phyloP scores from a whole-genome alignment of 2,113 vertebrate species.

The cattle (Bos taurus) region DNA sequence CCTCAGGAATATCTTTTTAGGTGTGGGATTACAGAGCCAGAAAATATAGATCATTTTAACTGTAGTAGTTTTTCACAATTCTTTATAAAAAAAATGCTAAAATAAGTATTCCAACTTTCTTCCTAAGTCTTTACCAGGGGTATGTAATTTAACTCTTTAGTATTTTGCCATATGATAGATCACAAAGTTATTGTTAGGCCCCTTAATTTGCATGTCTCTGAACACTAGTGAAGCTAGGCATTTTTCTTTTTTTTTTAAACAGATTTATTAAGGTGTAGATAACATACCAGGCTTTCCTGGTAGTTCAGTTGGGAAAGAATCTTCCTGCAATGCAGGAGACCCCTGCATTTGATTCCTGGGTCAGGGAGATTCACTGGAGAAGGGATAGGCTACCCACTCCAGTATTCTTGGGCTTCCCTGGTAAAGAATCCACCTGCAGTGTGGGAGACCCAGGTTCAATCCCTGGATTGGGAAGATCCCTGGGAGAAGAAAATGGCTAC shows the following conservation, averaged over 20 bases:
- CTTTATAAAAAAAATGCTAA: neutral
- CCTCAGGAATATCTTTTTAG: neutral
- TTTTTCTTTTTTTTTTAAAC: neutral
- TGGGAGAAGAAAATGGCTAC: neutral
- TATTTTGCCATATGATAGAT: neutral
- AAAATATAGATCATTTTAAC: neutral
- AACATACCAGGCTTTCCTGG: neutral
- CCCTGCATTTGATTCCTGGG: neutral
- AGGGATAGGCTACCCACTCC: neutral
- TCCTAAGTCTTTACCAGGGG: neutral
- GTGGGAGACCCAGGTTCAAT: neutral
- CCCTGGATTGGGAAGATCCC: neutral
- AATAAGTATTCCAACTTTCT: neutral
- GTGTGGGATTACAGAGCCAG: neutral
- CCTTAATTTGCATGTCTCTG: neutral
- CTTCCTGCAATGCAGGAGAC: neutral
- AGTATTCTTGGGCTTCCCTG: neutral
- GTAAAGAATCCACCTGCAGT: neutral
- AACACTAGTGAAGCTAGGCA: neutral
- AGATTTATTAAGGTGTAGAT: neutral
- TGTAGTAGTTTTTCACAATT: neutral
- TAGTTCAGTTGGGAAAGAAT: neutral
- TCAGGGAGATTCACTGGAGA: neutral
- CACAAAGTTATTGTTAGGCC: neutral
- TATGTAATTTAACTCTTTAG: neutral